phyloP scores from a whole-genome alignment of 2,888 invertebrate genomes.

The Agrotis puta region DNA sequence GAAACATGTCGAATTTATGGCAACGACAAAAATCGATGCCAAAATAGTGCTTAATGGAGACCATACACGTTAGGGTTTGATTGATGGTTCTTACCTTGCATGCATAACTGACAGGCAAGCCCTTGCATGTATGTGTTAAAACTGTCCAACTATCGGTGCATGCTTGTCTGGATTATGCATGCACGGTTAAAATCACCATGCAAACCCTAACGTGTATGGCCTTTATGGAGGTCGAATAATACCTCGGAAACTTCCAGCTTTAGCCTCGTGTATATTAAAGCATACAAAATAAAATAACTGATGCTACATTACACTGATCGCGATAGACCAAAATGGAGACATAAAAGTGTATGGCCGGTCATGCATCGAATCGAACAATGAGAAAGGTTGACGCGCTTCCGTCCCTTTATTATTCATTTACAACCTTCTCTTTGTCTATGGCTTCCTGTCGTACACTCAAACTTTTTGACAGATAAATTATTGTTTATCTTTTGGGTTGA shows the following conservation, averaged over 20 bases:
- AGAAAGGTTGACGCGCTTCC: constrained; percentile 76
- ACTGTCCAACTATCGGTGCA: too few relatives aligned
- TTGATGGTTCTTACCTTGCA: too few relatives aligned
- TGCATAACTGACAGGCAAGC: too few relatives aligned
- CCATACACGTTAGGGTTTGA: too few relatives aligned
- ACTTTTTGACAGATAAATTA: constrained; percentile 69
- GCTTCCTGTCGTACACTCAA: constrained; percentile 73
- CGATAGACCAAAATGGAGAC: constrained; percentile 70
- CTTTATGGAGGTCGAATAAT: not conserved
- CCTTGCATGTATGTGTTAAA: too few relatives aligned
- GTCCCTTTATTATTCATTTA: constrained; percentile 76
- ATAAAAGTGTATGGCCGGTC: constrained; percentile 64
- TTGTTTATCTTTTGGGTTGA: constrained; percentile 65
- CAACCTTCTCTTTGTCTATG: constrained; percentile 73
- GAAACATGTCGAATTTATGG: not conserved
- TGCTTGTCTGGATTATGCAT: too few relatives aligned
- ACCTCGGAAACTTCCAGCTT: not conserved
- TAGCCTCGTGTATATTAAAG: constrained; percentile 16
- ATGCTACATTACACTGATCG: constrained; percentile 41
- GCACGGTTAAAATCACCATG: too few relatives aligned
- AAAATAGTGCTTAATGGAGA: not conserved
- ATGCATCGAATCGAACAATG: constrained; percentile 74
- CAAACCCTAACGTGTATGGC: too few relatives aligned
- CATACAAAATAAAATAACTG: constrained; percentile 31
- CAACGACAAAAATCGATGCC: not conserved